A percentile compares a stretch with the other conserved stretches of the same genome.
These are phyloP conservation scores for Paracyclopina nana DNA, from an alignment of 1,140 invertebrate species.

Conservation along the genomic window DNA sequence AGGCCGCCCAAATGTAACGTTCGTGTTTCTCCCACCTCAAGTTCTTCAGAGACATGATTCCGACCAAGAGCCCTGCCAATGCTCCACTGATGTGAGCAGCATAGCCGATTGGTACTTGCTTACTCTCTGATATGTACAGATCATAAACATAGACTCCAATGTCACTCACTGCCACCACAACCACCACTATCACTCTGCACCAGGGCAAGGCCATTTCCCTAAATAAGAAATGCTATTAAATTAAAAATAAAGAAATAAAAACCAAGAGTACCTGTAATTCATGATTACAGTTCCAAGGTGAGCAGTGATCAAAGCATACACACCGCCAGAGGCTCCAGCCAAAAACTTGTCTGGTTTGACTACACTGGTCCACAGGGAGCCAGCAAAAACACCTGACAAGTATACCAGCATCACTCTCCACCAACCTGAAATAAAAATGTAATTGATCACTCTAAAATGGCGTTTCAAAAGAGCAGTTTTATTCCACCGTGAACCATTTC, in stretches of 20 bases:
- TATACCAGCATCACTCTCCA: slow-evolving; percentile 48
- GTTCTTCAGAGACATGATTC: slow-evolving; percentile 82
- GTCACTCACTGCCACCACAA: slow-evolving; percentile 1
- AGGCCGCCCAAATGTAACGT: not conserved
- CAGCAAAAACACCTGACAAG: slow-evolving; percentile 34
- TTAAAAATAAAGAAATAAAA: slow-evolving; percentile 1
- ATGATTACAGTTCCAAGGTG: slow-evolving; percentile 36
- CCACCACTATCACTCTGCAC: not conserved
- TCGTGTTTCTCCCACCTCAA: not conserved
- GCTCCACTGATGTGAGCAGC: slow-evolving; percentile 83
- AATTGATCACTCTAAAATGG: not conserved
- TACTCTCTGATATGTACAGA: no score
- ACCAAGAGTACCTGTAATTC: slow-evolving; percentile 9
- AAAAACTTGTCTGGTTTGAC: slow-evolving; percentile 30
- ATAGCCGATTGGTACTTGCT: slow-evolving; percentile 46
- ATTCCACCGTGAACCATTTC: slow-evolving; percentile 83
- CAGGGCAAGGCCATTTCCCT: slow-evolving; percentile 8
- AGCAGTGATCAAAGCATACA: slow-evolving; percentile 37
- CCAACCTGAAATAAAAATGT: slow-evolving; percentile 24
- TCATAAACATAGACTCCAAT: slow-evolving; percentile 10
- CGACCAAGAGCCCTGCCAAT: slow-evolving; percentile 64
- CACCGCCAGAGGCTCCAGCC: slow-evolving; percentile 37
- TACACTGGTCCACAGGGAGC: slow-evolving; percentile 32
- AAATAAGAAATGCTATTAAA: no score
- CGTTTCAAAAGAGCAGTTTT: not conserved